Conservation (phyloP, 2,113 vertebrate genomes). For the Patagioenas fasciata region DNA sequence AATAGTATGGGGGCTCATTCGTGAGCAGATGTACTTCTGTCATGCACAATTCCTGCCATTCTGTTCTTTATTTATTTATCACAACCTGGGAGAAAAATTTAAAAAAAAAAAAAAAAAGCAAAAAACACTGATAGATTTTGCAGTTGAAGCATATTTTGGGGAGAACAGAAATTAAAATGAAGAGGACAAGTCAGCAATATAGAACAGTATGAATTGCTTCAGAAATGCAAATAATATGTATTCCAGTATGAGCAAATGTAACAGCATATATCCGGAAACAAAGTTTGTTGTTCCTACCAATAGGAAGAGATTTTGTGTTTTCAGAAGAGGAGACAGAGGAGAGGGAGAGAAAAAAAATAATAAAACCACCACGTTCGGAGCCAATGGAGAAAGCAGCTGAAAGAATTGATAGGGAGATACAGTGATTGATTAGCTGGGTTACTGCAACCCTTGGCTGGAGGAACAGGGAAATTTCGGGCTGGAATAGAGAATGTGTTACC, state of each 20-base stretch:
- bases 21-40: conserved; percentile 21
- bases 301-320: background rate
- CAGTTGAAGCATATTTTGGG: conserved; percentile 8
- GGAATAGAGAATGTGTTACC: background rate
- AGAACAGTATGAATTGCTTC: conserved; percentile 22
- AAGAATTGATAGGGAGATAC: background rate
- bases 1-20: conserved; percentile 6
- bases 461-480: background rate
- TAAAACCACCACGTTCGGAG: background rate
- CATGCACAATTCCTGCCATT: background rate
- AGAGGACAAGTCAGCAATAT: background rate
- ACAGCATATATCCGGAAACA: background rate
- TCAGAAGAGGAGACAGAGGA: background rate
- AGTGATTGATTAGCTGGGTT: background rate
- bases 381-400: background rate
- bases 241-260: background rate
- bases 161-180: background rate
- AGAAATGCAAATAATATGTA: conserved; percentile 37
- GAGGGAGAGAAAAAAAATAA: background rate
- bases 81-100: conserved; percentile 12
- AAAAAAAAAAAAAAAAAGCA: no score
- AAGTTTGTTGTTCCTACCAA: conserved; percentile 7
- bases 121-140: background rate
- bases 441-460: background rate
- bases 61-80: conserved; percentile 35